Conservation (phyloP, 2,113 vertebrate genomes). For the Empidonax alnorum region DNA sequence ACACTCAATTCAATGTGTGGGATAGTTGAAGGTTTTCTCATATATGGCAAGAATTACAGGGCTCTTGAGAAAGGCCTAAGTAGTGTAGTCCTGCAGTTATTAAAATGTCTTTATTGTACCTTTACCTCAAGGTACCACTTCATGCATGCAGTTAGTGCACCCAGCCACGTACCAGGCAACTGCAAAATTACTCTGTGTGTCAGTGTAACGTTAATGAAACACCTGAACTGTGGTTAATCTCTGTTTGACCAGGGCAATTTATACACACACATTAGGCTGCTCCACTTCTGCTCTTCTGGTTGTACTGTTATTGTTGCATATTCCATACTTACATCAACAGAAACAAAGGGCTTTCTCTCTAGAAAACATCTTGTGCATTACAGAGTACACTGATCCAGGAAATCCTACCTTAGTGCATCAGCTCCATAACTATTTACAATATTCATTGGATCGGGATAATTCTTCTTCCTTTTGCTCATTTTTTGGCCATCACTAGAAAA, state of each 20-base stretch:
- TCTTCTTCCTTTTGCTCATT: constrained; percentile 99
- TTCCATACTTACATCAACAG: neutral
- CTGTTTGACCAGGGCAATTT: neutral
- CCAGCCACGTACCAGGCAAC: neutral
- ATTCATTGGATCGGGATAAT: constrained; percentile 90
- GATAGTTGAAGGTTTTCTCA: neutral
- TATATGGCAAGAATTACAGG: neutral
- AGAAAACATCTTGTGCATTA: neutral
- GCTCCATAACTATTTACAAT: constrained; percentile 91
- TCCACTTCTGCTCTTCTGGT: neutral
- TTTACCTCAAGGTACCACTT: neutral
- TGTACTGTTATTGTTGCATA: neutral
- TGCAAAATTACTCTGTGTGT: neutral
- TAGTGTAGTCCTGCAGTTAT: neutral
- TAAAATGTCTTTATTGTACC: neutral
- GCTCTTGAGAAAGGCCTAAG: neutral
- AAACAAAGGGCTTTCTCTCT: neutral
- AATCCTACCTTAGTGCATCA: constrained; percentile 90
- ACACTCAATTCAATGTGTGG: neutral
- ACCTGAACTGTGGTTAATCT: neutral
- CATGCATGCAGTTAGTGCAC: neutral
- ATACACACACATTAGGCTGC: neutral
- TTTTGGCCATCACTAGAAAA: constrained; percentile 94
- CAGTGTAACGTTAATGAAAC: neutral
- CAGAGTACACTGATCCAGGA: neutral